Evolutionary conservation across 2,113 vertebrate species (phyloP).

Genomic region (Aptenodytes patagonicus): DNA sequence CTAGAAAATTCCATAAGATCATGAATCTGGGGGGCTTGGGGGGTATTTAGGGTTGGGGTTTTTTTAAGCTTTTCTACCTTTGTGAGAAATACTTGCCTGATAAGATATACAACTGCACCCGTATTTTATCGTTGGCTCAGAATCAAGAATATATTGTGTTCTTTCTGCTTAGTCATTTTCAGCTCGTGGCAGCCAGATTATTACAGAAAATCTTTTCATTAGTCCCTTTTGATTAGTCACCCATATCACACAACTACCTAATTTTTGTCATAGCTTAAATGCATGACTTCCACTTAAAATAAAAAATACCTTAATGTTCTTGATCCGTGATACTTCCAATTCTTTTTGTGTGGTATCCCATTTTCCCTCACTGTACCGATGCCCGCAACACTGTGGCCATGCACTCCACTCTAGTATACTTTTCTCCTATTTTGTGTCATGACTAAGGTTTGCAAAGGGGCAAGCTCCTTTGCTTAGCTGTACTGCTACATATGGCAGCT

Average conservation of each 20-base stretch:
- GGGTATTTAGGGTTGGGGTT: rapidly evolving
- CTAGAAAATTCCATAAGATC: not conserved
- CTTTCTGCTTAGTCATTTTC: not conserved
- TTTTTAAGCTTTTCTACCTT: not conserved
- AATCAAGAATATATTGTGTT: not conserved
- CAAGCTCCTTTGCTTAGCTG: not conserved
- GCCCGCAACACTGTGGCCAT: not conserved
- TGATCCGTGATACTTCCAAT: not conserved
- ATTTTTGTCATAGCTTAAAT: not conserved
- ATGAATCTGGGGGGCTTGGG: rapidly evolving
- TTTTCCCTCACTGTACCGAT: not conserved
- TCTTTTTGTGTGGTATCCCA: not conserved
- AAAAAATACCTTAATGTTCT: not conserved
- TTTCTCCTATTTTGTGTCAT: not conserved
- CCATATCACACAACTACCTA: not conserved
- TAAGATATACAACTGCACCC: not conserved
- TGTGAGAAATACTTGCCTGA: not conserved
- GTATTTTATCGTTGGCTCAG: not conserved
- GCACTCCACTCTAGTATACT: not conserved
- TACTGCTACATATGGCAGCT: not conserved
- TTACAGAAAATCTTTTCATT: not conserved
- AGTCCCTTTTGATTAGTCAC: not conserved
- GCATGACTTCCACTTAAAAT: not conserved
- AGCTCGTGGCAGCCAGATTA: not conserved
- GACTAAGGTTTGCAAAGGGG: not conserved